These are phyloP conservation scores for Scaptodrosophila lebanonensis DNA, from an alignment of 1,140 invertebrate genomes.

Conservation along the genomic window DNA sequence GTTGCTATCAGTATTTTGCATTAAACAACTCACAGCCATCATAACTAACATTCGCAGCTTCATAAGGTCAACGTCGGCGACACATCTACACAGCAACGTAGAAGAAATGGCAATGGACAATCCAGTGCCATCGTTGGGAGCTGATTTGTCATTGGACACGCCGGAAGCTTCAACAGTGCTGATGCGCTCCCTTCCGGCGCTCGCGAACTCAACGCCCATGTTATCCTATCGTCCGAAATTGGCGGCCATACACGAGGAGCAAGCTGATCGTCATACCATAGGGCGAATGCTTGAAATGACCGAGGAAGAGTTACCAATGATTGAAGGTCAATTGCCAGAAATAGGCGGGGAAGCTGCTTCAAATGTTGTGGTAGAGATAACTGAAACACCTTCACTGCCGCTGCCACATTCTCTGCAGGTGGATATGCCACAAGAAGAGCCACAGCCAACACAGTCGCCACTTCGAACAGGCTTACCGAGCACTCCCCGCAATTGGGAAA, in stretches of 20 bases:
- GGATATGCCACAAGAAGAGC: background rate
- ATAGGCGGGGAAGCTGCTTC: too few species aligned
- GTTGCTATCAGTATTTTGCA: too few species aligned
- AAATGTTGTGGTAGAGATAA: background rate
- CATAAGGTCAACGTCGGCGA: too few species aligned
- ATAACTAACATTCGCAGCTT: too few species aligned
- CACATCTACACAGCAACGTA: too few species aligned
- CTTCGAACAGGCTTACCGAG: background rate
- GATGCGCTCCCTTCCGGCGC: background rate
- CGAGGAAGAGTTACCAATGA: too few species aligned
- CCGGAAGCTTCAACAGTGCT: background rate
- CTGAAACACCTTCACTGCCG: background rate
- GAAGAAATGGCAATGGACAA: too few species aligned
- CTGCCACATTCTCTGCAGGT: background rate
- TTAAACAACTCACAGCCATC: too few species aligned
- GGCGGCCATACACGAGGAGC: constrained; percentile 49
- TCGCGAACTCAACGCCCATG: constrained; percentile 27
- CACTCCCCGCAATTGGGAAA: constrained; percentile 20
- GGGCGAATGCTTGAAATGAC: constrained; percentile 24
- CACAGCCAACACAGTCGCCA: too few species aligned
- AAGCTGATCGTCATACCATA: background rate
- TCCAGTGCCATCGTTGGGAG: too few species aligned
- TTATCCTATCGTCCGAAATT: constrained; percentile 22
- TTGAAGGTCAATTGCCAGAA: too few species aligned
- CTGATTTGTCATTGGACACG: background rate